These are phyloP conservation scores for Phymatocera aterrima DNA, from an alignment of 2,888 invertebrate genomes.

Conservation along the genomic window DNA sequence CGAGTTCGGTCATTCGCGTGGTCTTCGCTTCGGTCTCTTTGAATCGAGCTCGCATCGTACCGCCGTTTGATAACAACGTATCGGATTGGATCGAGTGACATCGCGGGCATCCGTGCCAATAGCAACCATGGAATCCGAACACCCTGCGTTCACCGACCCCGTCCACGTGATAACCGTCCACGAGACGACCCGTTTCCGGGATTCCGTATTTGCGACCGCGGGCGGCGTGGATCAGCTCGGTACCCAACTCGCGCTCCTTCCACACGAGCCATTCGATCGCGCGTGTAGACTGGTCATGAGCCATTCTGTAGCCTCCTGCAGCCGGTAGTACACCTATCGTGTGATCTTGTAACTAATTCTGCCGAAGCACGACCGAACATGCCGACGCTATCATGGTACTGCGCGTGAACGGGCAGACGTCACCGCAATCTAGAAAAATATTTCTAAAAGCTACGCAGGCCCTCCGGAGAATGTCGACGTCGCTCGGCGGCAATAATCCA, in stretches of 20 bases:
- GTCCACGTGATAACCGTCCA: constrained; percentile 48
- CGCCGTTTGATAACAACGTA: constrained; percentile 13
- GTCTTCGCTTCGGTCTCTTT: constrained; percentile 28
- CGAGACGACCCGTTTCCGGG: constrained; percentile 15
- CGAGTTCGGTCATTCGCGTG: not conserved
- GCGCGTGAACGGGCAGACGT: constrained; percentile 60
- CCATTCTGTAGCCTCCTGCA: constrained; percentile 58
- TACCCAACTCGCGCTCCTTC: constrained; percentile 44
- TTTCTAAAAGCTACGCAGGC: constrained; percentile 61
- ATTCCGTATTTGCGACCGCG: constrained; percentile 51
- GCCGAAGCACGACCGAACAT: constrained; percentile 6
- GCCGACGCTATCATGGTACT: constrained; percentile 53
- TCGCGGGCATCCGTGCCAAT: constrained; percentile 48
- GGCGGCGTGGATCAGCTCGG: constrained; percentile 53
- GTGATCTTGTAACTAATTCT: constrained; percentile 57
- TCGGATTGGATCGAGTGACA: constrained; percentile 41
- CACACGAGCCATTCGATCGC: constrained; percentile 55
- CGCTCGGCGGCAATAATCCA: constrained; percentile 52
- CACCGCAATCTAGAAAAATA: constrained; percentile 52
- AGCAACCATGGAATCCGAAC: constrained; percentile 53
- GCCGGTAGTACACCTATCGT: constrained; percentile 61
- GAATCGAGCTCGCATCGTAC: constrained; percentile 36
- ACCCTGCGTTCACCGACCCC: constrained; percentile 36
- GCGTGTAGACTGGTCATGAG: constrained; percentile 57
- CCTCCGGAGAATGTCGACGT: constrained; percentile 59